Evolutionary conservation across 1,140 invertebrate species (phyloP).

Genomic region (Drosophila virilis): DNA sequence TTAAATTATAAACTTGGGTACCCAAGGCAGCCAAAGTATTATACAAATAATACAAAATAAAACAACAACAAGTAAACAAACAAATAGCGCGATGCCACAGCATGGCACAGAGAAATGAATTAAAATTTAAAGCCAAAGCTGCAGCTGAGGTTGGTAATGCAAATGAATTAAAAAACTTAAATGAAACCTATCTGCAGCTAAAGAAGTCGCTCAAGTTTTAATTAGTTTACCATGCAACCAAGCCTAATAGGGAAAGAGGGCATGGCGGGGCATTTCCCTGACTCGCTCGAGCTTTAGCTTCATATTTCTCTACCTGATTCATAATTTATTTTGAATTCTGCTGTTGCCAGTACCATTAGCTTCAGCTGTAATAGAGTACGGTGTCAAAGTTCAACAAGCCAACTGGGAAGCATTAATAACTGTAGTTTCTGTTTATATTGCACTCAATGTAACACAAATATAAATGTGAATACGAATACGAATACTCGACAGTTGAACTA

Average conservation of each 20-base stretch:
- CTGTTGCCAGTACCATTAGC: slow-evolving; percentile 6
- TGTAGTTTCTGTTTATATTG: slow-evolving; percentile 39
- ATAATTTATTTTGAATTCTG: slow-evolving; percentile 22
- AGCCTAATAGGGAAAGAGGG: background rate
- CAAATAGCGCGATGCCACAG: slow-evolving; percentile 39
- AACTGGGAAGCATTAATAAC: slow-evolving; percentile 54
- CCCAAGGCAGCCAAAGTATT: slow-evolving; percentile 47
- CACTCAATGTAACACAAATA: slow-evolving; percentile 24
- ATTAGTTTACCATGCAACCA: slow-evolving; percentile 71
- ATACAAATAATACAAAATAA: slow-evolving; percentile 38
- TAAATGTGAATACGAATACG: slow-evolving; percentile 4
- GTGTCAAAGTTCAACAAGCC: slow-evolving; percentile 66
- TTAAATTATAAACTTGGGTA: slow-evolving; percentile 63
- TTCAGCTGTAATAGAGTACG: slow-evolving; percentile 9
- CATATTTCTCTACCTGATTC: slow-evolving; percentile 20
- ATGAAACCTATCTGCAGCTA: slow-evolving; percentile 58
- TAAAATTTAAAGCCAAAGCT: slow-evolving; percentile 69
- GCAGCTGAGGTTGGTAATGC: slow-evolving; percentile 47
- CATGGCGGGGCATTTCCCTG: slow-evolving; percentile 2
- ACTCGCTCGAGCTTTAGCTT: slow-evolving; percentile 29
- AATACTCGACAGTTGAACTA: slow-evolving; percentile 33
- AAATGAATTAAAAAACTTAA: slow-evolving; percentile 69
- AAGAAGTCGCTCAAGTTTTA: slow-evolving; percentile 76
- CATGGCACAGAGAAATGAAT: slow-evolving; percentile 46
- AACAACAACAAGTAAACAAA: slow-evolving; percentile 44